Evolutionary conservation across 2,797 vertebrate genomes (phyloP).

Genomic region (Poeciliopsis gracilis): DNA sequence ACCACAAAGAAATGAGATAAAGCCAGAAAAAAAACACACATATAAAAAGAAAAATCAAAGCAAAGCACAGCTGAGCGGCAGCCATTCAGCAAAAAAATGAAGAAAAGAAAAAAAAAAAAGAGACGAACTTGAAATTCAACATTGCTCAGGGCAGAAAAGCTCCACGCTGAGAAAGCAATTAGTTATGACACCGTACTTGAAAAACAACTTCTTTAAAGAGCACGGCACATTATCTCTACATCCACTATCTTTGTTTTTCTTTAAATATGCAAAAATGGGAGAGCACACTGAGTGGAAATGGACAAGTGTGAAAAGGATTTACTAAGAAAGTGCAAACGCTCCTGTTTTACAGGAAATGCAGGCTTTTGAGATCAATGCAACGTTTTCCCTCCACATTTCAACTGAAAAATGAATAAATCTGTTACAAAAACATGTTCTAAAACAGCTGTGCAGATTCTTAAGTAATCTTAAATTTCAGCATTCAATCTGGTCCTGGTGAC

Average conservation of each 20-base stretch:
- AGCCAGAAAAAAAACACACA: neutral
- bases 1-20: slow-evolving; percentile 25
- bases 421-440: neutral
- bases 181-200: slow-evolving; percentile 43
- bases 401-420: neutral
- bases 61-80: slow-evolving; percentile 26
- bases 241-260: slow-evolving; percentile 23
- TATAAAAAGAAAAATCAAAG: neutral
- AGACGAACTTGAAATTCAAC: slow-evolving; percentile 46
- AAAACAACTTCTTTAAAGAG: slow-evolving; percentile 41
- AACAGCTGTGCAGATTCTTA: neutral
- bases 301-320: neutral
- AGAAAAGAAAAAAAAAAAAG: neutral
- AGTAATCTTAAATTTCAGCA: neutral
- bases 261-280: slow-evolving; percentile 21
- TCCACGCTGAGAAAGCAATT: slow-evolving; percentile 67
- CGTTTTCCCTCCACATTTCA: neutral
- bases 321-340: neutral
- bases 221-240: slow-evolving; percentile 43
- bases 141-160: slow-evolving; percentile 50
- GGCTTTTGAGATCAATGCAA: neutral
- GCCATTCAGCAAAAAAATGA: slow-evolving; percentile 13
- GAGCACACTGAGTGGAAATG: slow-evolving; percentile 6
- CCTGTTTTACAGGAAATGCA: neutral
- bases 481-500: neutral